Percentiles rank a stretch among this genome's conserved stretches.
phyloP scores from a whole-genome alignment of 2,888 invertebrate genomes.

The Cosmopolites sordidus region DNA sequence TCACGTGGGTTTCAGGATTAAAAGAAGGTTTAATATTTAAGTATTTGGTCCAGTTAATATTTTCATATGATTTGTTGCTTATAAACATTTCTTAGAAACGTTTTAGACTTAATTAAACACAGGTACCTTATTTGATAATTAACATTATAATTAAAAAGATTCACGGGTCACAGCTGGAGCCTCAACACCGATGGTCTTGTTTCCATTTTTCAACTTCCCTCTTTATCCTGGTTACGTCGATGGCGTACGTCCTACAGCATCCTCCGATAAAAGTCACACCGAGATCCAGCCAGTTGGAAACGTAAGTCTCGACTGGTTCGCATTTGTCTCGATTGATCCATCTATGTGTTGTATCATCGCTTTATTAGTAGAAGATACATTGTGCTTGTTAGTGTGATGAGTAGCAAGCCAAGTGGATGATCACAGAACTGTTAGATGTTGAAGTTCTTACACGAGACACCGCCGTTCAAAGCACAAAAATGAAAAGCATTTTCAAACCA shows the following conservation, averaged over 20 bases:
- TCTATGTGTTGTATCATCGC: slow-evolving; percentile 41
- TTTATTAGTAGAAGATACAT: background rate
- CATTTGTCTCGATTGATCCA: slow-evolving; percentile 71
- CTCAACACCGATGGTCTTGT: slow-evolving; percentile 27
- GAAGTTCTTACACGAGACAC: too few species aligned
- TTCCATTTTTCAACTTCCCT: slow-evolving; percentile 56
- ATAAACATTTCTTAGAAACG: too few species aligned
- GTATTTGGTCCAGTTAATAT: too few species aligned
- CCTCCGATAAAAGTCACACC: slow-evolving; percentile 87
- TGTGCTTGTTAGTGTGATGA: slow-evolving; percentile 6
- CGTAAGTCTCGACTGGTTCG: slow-evolving; percentile 66
- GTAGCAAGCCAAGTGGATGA: too few species aligned
- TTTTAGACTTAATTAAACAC: too few species aligned
- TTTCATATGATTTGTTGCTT: too few species aligned
- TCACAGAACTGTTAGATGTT: background rate
- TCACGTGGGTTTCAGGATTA: too few species aligned
- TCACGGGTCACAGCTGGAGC: background rate
- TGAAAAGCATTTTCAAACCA: too few species aligned
- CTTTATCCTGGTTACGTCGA: slow-evolving; percentile 71
- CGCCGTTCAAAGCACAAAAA: too few species aligned
- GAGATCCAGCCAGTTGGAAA: slow-evolving; percentile 74
- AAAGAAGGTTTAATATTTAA: too few species aligned
- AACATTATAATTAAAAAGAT: too few species aligned
- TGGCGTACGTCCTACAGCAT: slow-evolving; percentile 83
- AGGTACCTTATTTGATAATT: too few species aligned